Percentiles rank a stretch among this genome's conserved stretches.
These are phyloP conservation scores for Julus scandinavius DNA, from an alignment of 2,888 invertebrate species.

Conservation along the genomic window DNA sequence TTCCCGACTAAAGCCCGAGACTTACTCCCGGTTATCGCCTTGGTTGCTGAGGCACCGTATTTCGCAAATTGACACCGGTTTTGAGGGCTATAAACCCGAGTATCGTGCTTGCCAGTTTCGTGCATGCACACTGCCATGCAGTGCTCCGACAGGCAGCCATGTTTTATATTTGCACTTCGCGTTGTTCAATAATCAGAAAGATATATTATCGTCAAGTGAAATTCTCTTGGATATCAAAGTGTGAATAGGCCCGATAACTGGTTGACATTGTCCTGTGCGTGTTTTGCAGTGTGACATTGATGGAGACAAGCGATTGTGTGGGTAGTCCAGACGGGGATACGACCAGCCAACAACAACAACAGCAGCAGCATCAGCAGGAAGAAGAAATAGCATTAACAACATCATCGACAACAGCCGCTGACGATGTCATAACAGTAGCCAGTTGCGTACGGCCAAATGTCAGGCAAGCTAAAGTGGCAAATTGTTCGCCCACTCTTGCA, in stretches of 20 bases:
- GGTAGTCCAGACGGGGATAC: not conserved
- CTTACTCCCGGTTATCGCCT: not conserved
- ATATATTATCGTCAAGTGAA: not conserved
- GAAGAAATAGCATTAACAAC: not conserved
- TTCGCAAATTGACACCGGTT: not conserved
- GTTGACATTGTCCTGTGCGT: not conserved
- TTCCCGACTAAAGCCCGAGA: not conserved
- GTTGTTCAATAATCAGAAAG: not conserved
- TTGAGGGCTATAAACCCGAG: not conserved
- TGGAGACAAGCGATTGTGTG: not conserved
- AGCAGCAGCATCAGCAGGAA: not conserved
- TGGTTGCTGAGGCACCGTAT: not conserved
- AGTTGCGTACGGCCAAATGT: not conserved
- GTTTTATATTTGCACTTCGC: not conserved
- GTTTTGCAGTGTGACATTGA: slow-evolving; percentile 35
- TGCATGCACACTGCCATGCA: not conserved
- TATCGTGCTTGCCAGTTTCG: not conserved
- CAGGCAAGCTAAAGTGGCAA: not conserved
- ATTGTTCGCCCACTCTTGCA: not conserved
- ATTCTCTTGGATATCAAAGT: not conserved
- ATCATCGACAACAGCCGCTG: not conserved
- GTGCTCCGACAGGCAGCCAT: not conserved
- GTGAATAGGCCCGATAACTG: not conserved
- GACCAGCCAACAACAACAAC: not conserved
- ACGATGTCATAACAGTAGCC: not conserved